A percentile compares a stretch with the other conserved stretches of the same genome.
Evolutionary conservation across 2,888 invertebrate genomes (phyloP).

Genomic region (Galeopsomyia nigrocyanea): DNA sequence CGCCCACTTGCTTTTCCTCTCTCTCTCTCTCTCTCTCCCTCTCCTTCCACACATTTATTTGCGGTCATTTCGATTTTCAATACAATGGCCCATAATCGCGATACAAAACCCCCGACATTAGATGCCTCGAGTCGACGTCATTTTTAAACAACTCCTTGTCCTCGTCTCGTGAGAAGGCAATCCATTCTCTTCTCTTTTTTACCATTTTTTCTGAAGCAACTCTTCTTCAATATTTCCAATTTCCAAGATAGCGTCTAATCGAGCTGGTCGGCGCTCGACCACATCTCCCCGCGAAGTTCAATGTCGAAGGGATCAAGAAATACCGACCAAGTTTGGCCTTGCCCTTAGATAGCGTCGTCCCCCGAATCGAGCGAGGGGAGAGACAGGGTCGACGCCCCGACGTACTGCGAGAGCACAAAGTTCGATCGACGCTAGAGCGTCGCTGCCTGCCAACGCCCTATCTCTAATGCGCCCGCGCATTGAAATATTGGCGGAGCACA

Average conservation of each 20-base stretch:
- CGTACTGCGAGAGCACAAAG: neutral
- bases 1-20: too few relatives aligned
- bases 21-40: too few relatives aligned
- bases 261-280: neutral
- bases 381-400: slow-evolving; percentile 20
- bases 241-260: too few relatives aligned
- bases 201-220: neutral
- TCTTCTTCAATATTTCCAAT: too few relatives aligned
- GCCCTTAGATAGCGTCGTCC: neutral
- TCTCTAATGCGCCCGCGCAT: neutral
- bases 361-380: neutral
- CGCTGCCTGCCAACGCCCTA: neutral
- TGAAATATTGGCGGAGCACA: slow-evolving; percentile 51
- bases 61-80: too few relatives aligned
- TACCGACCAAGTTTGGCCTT: neutral
- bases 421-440: slow-evolving; percentile 16
- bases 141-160: neutral
- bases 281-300: slow-evolving; percentile 16
- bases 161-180: slow-evolving; percentile 24
- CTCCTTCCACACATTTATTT: too few relatives aligned
- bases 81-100: too few relatives aligned
- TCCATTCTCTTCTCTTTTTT: neutral
- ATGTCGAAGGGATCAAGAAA: slow-evolving; percentile 12
- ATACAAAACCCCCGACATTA: too few relatives aligned
- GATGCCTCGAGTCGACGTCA: too few relatives aligned